These are phyloP conservation scores for Torymus tubicola DNA, from an alignment of 2,888 invertebrate genomes.

Conservation along the genomic window DNA sequence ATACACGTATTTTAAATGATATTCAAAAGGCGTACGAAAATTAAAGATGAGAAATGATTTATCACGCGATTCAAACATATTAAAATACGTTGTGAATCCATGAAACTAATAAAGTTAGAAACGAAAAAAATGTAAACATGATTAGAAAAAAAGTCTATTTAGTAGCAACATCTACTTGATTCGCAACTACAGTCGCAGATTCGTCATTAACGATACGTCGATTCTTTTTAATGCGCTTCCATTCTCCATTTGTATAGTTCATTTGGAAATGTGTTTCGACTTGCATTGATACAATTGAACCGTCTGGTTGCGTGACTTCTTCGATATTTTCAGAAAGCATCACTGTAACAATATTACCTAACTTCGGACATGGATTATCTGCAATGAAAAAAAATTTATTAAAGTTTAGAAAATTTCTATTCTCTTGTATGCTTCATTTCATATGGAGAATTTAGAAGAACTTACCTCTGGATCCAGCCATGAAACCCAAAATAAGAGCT, in stretches of 20 bases:
- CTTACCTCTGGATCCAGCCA: slow-evolving; percentile 96
- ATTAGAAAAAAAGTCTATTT: slow-evolving; percentile 39
- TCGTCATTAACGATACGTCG: slow-evolving; percentile 81
- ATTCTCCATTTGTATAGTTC: slow-evolving; percentile 98
- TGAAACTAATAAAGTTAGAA: slow-evolving; percentile 34
- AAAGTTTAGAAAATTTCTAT: slow-evolving; percentile 22
- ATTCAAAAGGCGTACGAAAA: neutral
- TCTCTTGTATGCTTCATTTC: neutral
- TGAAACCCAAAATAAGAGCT: slow-evolving; percentile 97
- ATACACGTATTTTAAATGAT: slow-evolving; percentile 6
- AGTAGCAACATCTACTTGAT: slow-evolving; percentile 60
- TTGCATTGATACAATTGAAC: slow-evolving; percentile 86
- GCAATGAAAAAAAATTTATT: slow-evolving; percentile 65
- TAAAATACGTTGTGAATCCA: too few species aligned
- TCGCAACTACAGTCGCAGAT: slow-evolving; percentile 69
- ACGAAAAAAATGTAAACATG: slow-evolving; percentile 19
- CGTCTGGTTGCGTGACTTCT: slow-evolving; percentile 90
- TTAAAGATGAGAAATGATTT: too few species aligned
- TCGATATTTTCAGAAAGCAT: slow-evolving; percentile 95
- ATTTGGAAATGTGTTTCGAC: slow-evolving; percentile 98
- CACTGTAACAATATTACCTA: slow-evolving; percentile 97
- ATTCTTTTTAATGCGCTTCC: slow-evolving; percentile 96
- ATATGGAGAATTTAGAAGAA: neutral
- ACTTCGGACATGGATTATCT: slow-evolving; percentile 98
- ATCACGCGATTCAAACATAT: too few species aligned